phyloP scores from a whole-genome alignment of 2,113 vertebrate genomes.

The Nannobrachium achirus region DNA sequence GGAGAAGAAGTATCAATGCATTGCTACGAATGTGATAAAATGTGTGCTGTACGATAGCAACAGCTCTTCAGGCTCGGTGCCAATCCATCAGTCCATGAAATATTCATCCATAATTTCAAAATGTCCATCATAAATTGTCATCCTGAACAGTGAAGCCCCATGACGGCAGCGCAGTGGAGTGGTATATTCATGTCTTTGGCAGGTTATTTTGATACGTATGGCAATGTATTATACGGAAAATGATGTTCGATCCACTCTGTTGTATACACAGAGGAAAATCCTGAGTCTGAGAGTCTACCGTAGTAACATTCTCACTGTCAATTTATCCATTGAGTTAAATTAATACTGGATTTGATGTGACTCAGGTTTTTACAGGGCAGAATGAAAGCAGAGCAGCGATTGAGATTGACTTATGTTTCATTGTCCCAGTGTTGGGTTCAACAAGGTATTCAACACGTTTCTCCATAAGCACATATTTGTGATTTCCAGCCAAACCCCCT shows the following conservation, averaged over 20 bases:
- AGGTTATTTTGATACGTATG: background rate
- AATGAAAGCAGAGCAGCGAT: constrained; percentile 5
- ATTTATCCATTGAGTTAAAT: too few species aligned
- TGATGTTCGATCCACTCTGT: background rate
- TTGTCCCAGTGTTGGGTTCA: constrained; percentile 41
- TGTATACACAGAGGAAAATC: too few species aligned
- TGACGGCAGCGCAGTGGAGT: constrained; percentile 20
- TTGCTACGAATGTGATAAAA: constrained; percentile 49
- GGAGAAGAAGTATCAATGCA: constrained; percentile 50
- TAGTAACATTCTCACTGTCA: too few species aligned
- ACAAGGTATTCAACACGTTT: constrained; percentile 33
- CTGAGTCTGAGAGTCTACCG: too few species aligned
- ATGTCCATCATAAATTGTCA: constrained; percentile 61
- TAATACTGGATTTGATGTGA: background rate
- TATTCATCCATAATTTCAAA: constrained; percentile 69
- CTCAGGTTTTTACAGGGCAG: constrained; percentile 12
- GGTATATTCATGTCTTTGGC: background rate
- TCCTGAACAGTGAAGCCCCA: constrained; percentile 16
- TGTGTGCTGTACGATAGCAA: constrained; percentile 54
- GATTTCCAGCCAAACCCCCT: constrained; percentile 41
- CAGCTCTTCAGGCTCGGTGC: constrained; percentile 47
- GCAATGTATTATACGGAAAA: background rate
- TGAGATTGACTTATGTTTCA: constrained; percentile 21
- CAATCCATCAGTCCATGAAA: constrained; percentile 69
- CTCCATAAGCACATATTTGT: constrained; percentile 20